A percentile compares a stretch with the other conserved stretches of the same genome.
phyloP scores from a whole-genome alignment of 1,140 invertebrate species.

The Drosophila pachea region DNA sequence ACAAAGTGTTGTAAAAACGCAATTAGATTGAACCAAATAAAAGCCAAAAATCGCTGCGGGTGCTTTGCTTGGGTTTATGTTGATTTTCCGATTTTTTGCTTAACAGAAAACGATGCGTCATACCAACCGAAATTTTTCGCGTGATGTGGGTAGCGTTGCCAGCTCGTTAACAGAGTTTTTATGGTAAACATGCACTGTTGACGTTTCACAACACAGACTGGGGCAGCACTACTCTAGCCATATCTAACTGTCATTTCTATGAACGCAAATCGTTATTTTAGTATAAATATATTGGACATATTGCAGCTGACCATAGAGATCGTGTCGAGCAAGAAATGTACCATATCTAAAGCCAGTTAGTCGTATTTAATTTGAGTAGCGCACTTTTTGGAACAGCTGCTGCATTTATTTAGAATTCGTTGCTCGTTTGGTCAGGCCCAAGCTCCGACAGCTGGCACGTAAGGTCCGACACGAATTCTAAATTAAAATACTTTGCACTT shows the following conservation, averaged over 20 bases:
- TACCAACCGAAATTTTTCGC: slow-evolving; percentile 1
- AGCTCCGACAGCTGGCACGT: slow-evolving; percentile 49
- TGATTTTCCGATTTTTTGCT: neutral
- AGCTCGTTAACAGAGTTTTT: slow-evolving; percentile 8
- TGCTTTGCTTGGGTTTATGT: neutral
- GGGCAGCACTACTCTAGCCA: neutral
- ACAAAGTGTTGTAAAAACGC: slow-evolving; percentile 11
- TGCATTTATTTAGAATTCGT: slow-evolving; percentile 21
- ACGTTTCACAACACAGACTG: neutral
- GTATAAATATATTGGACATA: neutral
- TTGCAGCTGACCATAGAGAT: neutral
- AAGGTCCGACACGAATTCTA: slow-evolving; percentile 55
- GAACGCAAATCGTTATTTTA: slow-evolving; percentile 1
- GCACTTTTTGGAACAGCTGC: slow-evolving; percentile 29
- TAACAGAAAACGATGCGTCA: slow-evolving; percentile 2
- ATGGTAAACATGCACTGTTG: neutral
- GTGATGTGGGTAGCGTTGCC: neutral
- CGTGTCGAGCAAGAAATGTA: neutral
- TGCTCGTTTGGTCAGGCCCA: slow-evolving; percentile 18
- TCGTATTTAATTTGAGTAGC: slow-evolving; percentile 40
- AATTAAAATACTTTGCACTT: slow-evolving; percentile 70
- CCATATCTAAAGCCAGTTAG: slow-evolving; percentile 12
- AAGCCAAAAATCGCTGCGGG: neutral
- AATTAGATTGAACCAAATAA: slow-evolving; percentile 6
- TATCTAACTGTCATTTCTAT: neutral